Evolutionary conservation across 2,888 invertebrate species (phyloP).

Genomic region (Monopis laevigella): DNA sequence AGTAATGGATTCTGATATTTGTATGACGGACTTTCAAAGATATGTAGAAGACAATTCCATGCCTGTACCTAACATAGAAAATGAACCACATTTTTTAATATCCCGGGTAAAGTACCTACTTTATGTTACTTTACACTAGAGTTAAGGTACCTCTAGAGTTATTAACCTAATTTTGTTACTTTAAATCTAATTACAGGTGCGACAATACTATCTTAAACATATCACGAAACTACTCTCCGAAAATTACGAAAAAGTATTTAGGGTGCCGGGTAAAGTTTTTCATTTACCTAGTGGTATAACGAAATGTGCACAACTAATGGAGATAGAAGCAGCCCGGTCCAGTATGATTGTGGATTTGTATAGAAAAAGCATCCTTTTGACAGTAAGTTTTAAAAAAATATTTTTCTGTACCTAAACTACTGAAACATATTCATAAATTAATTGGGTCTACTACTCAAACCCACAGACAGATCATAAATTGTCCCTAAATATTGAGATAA

Average conservation of each 20-base stretch:
- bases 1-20: conserved; percentile 4
- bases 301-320: conserved; percentile 54
- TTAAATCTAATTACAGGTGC: conserved; percentile 36
- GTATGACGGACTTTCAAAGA: background rate
- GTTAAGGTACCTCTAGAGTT: background rate
- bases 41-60: conserved; percentile 38
- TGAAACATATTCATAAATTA: no score
- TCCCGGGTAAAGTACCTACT: conserved; percentile 37
- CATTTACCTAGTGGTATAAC: conserved; percentile 56
- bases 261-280: conserved; percentile 43
- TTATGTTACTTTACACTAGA: background rate
- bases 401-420: no score
- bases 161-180: conserved; percentile 6
- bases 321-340: conserved; percentile 47
- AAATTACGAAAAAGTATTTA: conserved; percentile 53
- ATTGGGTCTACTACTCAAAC: no score
- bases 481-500: no score
- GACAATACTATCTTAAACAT: conserved; percentile 57
- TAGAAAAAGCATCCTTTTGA: conserved; percentile 39
- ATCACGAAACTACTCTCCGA: conserved; percentile 43
- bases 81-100: conserved; percentile 50
- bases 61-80: conserved; percentile 44
- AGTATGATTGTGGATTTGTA: conserved; percentile 56
- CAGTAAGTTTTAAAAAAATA: conserved; percentile 32
- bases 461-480: no score